Conservation (phyloP, 2,797 vertebrate genomes). For the Numenius phaeopus region DNA sequence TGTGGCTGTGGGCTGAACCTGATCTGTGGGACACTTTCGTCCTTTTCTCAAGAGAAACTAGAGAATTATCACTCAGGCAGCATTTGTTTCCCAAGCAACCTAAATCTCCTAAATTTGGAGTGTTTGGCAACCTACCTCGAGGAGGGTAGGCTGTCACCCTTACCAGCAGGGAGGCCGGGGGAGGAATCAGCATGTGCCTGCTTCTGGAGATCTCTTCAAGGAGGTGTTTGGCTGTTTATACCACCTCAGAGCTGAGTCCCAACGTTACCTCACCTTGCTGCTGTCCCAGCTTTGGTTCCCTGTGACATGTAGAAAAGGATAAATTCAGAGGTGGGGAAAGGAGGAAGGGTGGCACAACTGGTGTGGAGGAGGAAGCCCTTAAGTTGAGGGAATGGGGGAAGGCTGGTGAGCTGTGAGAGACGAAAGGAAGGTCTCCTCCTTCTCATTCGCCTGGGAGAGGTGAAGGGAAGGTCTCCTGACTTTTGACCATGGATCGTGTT, state of each 20-base stretch:
- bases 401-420: neutral
- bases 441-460: neutral
- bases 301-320: neutral
- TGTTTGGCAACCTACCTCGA: neutral
- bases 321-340: neutral
- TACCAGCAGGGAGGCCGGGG: neutral
- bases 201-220: neutral
- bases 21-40: neutral
- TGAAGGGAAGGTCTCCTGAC: neutral
- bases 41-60: neutral
- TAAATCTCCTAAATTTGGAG: neutral
- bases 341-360: fast-evolving
- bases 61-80: neutral
- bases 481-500: neutral
- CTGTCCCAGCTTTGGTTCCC: neutral
- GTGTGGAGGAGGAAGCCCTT: neutral
- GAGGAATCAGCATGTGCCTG: fast-evolving
- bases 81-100: neutral
- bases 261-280: too few species aligned
- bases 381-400: neutral
- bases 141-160: neutral
- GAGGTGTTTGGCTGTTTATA: neutral
- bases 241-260: neutral
- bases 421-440: neutral
- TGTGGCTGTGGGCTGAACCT: neutral